Base-by-base conservation (phyloP, 2,797 vertebrate genomes). In the Leontopithecus rosalia region DNA sequence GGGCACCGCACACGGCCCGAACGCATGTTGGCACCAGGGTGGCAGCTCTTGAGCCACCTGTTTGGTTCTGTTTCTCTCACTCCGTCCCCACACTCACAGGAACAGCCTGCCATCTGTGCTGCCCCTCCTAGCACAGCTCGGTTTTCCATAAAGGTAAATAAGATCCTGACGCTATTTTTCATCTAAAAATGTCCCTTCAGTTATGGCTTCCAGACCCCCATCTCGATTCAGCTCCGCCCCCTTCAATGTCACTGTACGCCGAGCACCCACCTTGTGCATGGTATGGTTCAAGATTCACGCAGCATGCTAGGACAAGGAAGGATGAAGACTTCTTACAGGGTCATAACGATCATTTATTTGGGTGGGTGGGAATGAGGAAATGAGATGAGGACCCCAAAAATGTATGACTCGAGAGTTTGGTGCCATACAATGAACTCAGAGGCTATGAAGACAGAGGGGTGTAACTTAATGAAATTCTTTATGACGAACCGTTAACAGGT, bases 101-200 rank as follows among this genome's bases (percentile, higher is more conserved):
- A 92, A 93, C 96, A 94, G 76, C 30, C 87, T 12, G n/a, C 93
- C 97, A 92, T 92, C 96, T 96, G 97, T 20, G 72, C 96, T n/a
- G 43, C 48, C 0, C 70, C 67, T 28, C 70, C 84, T 76, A 20
- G 75, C 83, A 72, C 5, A 0, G 94, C 28, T 58, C 19, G 0
- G 41, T 64, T 86, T 22, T 14, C 80, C 95, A 86, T 1, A 2
- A 86, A 93, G 90, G 97, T 85, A 94, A 91, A 79, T 19, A 73
- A 92, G 90, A 79, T 57, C 90, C 50, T 67, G 79, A 43, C 4
- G 14, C 33, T 9, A 5, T 13, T 94, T 80, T 87, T 72, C 67
- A 30, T 67, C 83, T 77, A 28, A 91, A 88, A 88, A 64, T 26
- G 33, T 46, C 3, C 64, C 36, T 94, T 61, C 20, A 3, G 1